Base-by-base conservation (phyloP, 2,888 invertebrate species). In the Sussaba pulchella region DNA sequence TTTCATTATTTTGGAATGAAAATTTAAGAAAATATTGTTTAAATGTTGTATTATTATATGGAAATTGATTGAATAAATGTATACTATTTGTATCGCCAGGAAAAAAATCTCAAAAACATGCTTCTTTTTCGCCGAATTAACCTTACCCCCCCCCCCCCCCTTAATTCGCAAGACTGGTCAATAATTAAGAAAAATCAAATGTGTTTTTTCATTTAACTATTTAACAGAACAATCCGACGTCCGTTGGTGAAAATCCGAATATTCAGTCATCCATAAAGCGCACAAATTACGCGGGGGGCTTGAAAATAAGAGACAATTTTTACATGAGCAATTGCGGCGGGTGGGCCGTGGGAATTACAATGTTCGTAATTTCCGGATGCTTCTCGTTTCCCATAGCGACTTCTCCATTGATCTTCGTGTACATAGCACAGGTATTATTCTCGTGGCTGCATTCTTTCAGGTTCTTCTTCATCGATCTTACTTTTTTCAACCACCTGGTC, bases 301-400 rank as follows among this genome's bases (percentile, higher is more conserved):
- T 81, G 19, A 41, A 12, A 36, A 73, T 76, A 26, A 69, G 6
- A 41, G 19, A 81, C 24, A 81, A 77, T 52, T 69, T 85, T 39
- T 87, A 86, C 47, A 73, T 85, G 1, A 76, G 36, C 39, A 83
- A 85, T 36, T 78, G 77, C 9, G 85, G 84, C 0, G 84, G 85
- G 4, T 85, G 84, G 83, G 70, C 63, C 31, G 52, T 84, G 39
- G 76, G 72, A 47, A 64, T 78, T 24, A 21, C 79, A 14, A 70
- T 84, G 47, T 75, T 80, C 31, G 36, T 84, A 3, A 72, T 88
- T 2, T 79, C 86, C 10, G 71, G 78, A 1, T 75, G 80, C 41
- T 88, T 84, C 67, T 83, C 88, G 0, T 85, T 84, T 47, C 82
- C 83, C 41, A 84, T 87, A 12, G 87, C 86, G 5, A 57, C 81